These are phyloP conservation scores for Drosophila kohkoa DNA, from an alignment of 1,140 invertebrate species.

Conservation along the genomic window DNA sequence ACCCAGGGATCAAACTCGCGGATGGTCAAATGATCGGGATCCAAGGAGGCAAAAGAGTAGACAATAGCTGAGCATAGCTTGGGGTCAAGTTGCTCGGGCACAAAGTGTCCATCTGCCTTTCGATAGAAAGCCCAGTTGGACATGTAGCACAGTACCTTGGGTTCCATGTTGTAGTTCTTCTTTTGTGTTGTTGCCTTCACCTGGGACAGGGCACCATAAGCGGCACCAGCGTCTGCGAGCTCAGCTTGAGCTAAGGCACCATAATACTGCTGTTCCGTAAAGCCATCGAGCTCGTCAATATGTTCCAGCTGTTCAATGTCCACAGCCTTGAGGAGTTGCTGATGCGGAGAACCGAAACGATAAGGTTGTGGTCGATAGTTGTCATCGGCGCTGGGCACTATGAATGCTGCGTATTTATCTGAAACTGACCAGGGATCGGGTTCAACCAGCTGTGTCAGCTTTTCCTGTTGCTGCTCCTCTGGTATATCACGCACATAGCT, in stretches of 20 bases:
- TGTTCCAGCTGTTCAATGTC: conserved; percentile 64
- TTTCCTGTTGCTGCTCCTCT: conserved; percentile 33
- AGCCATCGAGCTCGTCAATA: conserved; percentile 64
- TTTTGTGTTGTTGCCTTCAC: conserved; percentile 45
- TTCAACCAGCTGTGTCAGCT: conserved; percentile 33
- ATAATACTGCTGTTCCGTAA: conserved; percentile 57
- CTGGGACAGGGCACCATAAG: conserved; percentile 67
- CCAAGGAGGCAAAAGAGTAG: conserved; percentile 95
- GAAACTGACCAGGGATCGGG: conserved; percentile 66
- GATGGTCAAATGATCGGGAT: conserved; percentile 90
- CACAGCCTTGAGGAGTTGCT: conserved; percentile 65
- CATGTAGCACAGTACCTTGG: conserved; percentile 92
- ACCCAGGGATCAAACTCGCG: conserved; percentile 93
- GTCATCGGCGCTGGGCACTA: conserved; percentile 41
- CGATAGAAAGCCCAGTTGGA: conserved; percentile 96
- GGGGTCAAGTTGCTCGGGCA: conserved; percentile 93
- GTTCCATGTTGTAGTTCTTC: conserved; percentile 65
- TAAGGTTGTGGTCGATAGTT: conserved; percentile 65
- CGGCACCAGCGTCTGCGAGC: conserved; percentile 2
- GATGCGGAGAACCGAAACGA: conserved; percentile 73
- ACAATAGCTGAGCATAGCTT: conserved; percentile 94
- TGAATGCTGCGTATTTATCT: conserved; percentile 85
- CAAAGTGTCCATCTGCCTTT: conserved; percentile 92
- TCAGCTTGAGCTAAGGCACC: conserved; percentile 52
- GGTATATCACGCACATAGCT: conserved; percentile 37